A percentile compares a stretch with the other conserved stretches of the same genome.
phyloP scores from a whole-genome alignment of 35 echinoderm and acorn worm species.

The Holothuria glaberrima region DNA sequence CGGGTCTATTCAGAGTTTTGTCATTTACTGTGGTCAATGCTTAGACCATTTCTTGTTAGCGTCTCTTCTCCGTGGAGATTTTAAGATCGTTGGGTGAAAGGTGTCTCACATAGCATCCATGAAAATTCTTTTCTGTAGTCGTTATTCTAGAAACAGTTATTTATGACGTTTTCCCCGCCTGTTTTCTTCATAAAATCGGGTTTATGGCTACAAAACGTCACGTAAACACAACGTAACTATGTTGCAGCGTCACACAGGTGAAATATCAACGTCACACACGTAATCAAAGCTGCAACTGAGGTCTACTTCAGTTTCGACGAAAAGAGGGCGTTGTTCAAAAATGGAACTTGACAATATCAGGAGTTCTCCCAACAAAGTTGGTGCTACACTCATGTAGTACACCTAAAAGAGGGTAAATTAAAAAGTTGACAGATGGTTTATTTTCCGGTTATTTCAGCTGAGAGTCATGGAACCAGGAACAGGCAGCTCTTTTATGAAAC shows the following conservation, averaged over 20 bases:
- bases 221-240: constrained; percentile 18
- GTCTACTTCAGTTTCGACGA: too few relatives aligned
- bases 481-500: too few relatives aligned
- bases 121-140: constrained; percentile 49
- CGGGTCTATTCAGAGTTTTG: not conserved
- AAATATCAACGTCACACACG: too few relatives aligned
- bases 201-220: constrained; percentile 50
- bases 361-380: too few relatives aligned
- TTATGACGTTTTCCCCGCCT: constrained; percentile 24
- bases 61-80: not conserved
- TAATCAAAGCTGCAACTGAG: too few relatives aligned
- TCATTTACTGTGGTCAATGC: constrained; percentile 32
- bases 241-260: not conserved
- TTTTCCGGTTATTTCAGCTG: too few relatives aligned
- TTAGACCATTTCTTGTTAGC: constrained; percentile 26
- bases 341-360: too few relatives aligned
- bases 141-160: constrained; percentile 36
- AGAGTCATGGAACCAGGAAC: too few relatives aligned
- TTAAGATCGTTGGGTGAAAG: constrained; percentile 25
- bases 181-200: constrained; percentile 47
- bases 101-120: constrained; percentile 6
- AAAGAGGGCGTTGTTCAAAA: too few relatives aligned
- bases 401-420: too few relatives aligned
- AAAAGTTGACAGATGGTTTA: too few relatives aligned
- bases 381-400: too few relatives aligned